Conservation (phyloP, 2,888 invertebrate species). For the Acrocyrtus sp. region DNA sequence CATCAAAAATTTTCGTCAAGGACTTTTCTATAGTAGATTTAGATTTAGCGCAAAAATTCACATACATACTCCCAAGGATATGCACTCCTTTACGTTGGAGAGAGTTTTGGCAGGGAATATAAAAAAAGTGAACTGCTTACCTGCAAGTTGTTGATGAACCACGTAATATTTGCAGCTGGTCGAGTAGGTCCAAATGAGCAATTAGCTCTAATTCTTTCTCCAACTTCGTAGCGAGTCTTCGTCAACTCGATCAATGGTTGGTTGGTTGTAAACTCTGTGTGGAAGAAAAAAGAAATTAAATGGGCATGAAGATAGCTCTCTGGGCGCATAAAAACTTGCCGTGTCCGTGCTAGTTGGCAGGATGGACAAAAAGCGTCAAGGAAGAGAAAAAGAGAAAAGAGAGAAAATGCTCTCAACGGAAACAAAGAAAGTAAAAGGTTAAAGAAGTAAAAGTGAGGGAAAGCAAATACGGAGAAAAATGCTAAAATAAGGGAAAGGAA, state of each 20-base stretch:
- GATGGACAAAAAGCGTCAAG: slow-evolving; percentile 8
- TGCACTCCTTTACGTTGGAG: too few relatives aligned
- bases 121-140: slow-evolving; percentile 33
- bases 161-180: slow-evolving; percentile 62
- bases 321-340: too few relatives aligned
- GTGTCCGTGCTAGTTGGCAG: slow-evolving; percentile 6
- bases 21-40: neutral
- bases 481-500: slow-evolving; percentile 21
- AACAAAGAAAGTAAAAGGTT: slow-evolving; percentile 5
- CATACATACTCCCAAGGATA: too few relatives aligned
- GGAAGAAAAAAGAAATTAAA: slow-evolving; percentile 14
- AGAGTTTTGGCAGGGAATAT: too few relatives aligned
- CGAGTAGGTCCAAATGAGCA: slow-evolving; percentile 63
- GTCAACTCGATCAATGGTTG: slow-evolving; percentile 61
- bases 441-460: slow-evolving; percentile 3
- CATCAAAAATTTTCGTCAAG: too few relatives aligned
- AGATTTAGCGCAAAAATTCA: neutral
- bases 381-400: slow-evolving; percentile 6
- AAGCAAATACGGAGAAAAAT: too few relatives aligned
- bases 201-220: slow-evolving; percentile 63
- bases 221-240: slow-evolving; percentile 62
- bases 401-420: slow-evolving; percentile 9
- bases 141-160: slow-evolving; percentile 62
- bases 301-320: too few relatives aligned
- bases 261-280: slow-evolving; percentile 62